phyloP scores from a whole-genome alignment of 64 coral and sea anemone species.

The Pocillopora verrucosa region DNA sequence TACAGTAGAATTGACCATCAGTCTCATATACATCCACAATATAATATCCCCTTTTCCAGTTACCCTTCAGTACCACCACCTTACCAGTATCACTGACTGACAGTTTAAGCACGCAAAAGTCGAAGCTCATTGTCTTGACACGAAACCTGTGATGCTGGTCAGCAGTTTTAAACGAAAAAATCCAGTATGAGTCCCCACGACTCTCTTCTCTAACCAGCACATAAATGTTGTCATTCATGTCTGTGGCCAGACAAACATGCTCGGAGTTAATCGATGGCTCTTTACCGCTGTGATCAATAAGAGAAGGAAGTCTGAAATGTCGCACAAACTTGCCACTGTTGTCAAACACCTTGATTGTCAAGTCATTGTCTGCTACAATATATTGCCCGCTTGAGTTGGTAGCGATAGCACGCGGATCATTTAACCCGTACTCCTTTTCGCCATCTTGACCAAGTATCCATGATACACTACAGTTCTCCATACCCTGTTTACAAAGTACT shows the following conservation, averaged over 20 bases:
- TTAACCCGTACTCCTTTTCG: background rate
- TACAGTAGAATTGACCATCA: constrained; percentile 14
- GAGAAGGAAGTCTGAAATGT: background rate
- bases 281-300: background rate
- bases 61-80: background rate
- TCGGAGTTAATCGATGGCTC: background rate
- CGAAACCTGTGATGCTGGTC: constrained; percentile 4
- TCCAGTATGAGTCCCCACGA: background rate
- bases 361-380: too few species aligned
- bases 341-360: constrained; percentile 40
- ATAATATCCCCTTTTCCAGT: background rate
- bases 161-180: background rate
- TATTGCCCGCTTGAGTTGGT: too few species aligned
- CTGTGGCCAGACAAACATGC: too few species aligned
- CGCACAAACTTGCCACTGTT: constrained; percentile 25
- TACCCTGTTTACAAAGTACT: too few species aligned
- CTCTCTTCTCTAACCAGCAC: background rate
- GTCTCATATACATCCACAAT: constrained; percentile 8
- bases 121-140: background rate
- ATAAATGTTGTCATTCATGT: too few species aligned
- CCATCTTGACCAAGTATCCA: constrained; percentile 14
- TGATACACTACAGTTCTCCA: background rate
- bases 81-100: too few species aligned
- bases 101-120: too few species aligned
- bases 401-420: too few species aligned